phyloP scores from a whole-genome alignment of 2,888 invertebrate genomes.

The Lithophane socia region DNA sequence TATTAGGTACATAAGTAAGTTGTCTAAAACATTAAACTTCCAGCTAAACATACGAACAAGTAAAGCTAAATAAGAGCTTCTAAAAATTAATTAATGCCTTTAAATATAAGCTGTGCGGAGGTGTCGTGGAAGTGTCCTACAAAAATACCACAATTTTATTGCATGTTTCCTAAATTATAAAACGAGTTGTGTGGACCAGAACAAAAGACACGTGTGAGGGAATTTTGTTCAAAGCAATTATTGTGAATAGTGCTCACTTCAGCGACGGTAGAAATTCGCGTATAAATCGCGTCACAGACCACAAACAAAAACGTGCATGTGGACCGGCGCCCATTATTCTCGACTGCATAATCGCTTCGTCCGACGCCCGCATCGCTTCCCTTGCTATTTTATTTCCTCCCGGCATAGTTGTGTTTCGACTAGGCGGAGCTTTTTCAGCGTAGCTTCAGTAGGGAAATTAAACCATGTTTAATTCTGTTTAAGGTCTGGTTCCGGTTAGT shows the following conservation, averaged over 20 bases:
- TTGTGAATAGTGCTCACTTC: conserved; percentile 89
- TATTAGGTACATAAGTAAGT: background rate
- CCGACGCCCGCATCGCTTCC: conserved; percentile 90
- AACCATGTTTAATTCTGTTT: conserved; percentile 89
- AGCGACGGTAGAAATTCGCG: conserved; percentile 89
- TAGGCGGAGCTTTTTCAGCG: conserved; percentile 86
- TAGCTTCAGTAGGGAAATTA: conserved; percentile 85
- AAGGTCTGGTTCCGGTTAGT: conserved; percentile 88
- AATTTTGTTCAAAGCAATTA: conserved; percentile 89
- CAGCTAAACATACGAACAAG: background rate
- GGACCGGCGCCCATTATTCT: conserved; percentile 90
- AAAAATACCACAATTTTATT: conserved; percentile 47
- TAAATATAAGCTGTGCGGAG: background rate
- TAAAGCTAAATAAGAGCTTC: background rate
- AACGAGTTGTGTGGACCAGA: conserved; percentile 60
- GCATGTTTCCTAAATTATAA: conserved; percentile 43
- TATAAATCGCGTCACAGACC: conserved; percentile 91
- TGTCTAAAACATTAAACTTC: background rate
- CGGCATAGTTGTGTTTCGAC: conserved; percentile 88
- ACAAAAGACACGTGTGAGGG: conserved; percentile 83
- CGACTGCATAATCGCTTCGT: conserved; percentile 91
- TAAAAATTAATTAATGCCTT: background rate
- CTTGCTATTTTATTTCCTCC: conserved; percentile 90
- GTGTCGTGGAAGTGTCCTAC: conserved; percentile 16
- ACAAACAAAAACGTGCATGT: conserved; percentile 91